Conservation (phyloP, 2,113 vertebrate species). For the Ceyx cyanopectus region DNA sequence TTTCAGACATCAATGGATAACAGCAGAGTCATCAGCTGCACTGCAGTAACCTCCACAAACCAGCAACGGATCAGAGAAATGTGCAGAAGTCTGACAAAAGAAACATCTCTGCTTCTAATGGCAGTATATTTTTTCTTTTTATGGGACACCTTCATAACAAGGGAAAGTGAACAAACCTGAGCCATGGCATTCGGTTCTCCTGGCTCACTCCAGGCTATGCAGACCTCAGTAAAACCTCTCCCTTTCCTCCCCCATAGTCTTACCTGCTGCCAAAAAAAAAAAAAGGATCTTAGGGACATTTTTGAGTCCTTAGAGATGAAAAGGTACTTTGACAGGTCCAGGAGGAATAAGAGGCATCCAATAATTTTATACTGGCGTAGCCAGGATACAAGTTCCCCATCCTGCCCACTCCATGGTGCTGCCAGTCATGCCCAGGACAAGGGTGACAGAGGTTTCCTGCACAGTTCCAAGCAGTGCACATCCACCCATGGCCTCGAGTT, state of each 20-base stretch:
- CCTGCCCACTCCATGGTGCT: accelerated
- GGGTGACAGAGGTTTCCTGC: not conserved
- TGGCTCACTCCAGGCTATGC: not conserved
- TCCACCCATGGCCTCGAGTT: not conserved
- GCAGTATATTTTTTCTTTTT: constrained; percentile 1
- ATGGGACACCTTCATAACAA: not conserved
- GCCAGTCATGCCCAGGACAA: not conserved
- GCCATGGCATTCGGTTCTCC: not conserved
- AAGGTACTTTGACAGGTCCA: not conserved
- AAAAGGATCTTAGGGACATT: not conserved
- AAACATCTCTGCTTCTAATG: not conserved
- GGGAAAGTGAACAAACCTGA: not conserved
- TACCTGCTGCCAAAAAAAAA: not conserved
- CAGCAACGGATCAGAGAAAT: not conserved
- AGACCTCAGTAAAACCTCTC: not conserved
- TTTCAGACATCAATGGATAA: not conserved
- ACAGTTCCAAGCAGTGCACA: not conserved
- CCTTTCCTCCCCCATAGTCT: not conserved
- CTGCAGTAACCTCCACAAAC: not conserved
- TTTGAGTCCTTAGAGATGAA: not conserved
- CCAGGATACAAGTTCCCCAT: not conserved
- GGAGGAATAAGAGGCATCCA: not conserved
- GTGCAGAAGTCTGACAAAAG: not conserved
- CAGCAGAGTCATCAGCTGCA: not conserved
- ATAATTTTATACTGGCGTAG: not conserved